These are phyloP conservation scores for Pegoplata infirma DNA, from an alignment of 2,888 invertebrate species.

Conservation along the genomic window DNA sequence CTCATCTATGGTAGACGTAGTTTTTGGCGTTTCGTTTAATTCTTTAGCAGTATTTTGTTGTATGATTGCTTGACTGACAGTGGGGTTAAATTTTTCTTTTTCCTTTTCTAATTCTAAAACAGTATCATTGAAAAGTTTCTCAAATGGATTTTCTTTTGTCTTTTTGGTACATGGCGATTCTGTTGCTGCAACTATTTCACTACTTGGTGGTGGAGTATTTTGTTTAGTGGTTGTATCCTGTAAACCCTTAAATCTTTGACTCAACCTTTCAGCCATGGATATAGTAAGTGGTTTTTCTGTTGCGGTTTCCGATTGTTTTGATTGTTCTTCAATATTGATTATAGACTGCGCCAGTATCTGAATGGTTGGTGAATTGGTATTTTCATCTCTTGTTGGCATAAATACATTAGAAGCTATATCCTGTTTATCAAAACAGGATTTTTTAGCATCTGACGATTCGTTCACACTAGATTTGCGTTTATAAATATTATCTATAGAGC, in stretches of 20 bases:
- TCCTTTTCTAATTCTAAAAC: constrained; percentile 58
- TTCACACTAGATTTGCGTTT: not conserved
- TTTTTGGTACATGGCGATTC: not conserved
- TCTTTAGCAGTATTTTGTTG: not conserved
- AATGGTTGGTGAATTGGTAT: constrained; percentile 61
- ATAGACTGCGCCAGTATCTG: constrained; percentile 64
- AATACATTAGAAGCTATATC: constrained; percentile 60
- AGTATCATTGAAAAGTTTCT: constrained; percentile 28
- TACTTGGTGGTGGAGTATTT: not conserved
- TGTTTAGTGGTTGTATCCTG: constrained; percentile 41
- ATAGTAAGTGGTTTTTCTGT: constrained; percentile 47
- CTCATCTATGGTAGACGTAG: not conserved
- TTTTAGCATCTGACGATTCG: not conserved
- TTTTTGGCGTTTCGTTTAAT: not conserved
- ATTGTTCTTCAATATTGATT: constrained; percentile 57
- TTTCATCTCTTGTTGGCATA: constrained; percentile 59
- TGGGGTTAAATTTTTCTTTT: not conserved
- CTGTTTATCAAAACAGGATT: not conserved
- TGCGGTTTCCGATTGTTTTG: not conserved
- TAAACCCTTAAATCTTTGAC: constrained; percentile 68
- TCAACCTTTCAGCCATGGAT: constrained; percentile 69
- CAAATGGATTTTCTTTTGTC: constrained; percentile 24
- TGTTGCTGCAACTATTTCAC: not conserved
- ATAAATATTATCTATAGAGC: constrained; percentile 44
- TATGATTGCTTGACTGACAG: not conserved